phyloP scores from a whole-genome alignment of 2,113 vertebrate genomes.

The Chaenogobius annularis region DNA sequence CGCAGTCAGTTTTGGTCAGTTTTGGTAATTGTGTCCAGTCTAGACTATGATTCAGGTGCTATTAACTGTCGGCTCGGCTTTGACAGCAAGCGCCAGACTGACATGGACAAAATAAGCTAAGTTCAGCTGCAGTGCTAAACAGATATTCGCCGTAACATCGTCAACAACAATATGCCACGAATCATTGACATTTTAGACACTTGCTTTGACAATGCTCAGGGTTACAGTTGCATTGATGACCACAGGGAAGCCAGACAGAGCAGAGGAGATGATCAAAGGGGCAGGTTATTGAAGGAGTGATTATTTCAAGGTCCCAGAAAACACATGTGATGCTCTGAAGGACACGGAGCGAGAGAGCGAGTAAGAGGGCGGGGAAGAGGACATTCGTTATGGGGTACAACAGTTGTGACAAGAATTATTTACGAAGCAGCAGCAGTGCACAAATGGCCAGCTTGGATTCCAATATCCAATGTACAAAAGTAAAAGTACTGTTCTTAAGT shows the following conservation, averaged over 20 bases:
- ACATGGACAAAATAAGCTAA: constrained; percentile 35
- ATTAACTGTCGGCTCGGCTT: constrained; percentile 52
- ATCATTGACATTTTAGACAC: constrained; percentile 38
- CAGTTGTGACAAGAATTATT: constrained; percentile 38
- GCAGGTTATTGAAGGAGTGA: constrained; percentile 33
- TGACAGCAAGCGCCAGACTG: constrained; percentile 48
- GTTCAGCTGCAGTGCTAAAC: constrained; percentile 47
- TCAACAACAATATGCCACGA: constrained; percentile 39
- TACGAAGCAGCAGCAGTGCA: too few relatives aligned
- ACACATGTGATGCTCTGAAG: background rate
- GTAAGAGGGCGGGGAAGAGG: constrained; percentile 11
- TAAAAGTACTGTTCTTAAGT: too few relatives aligned
- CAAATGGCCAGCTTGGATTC: too few relatives aligned
- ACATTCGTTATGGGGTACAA: constrained; percentile 31
- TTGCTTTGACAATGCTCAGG: constrained; percentile 51
- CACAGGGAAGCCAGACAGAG: constrained; percentile 41
- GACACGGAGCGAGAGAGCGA: background rate
- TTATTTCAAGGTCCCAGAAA: constrained; percentile 41
- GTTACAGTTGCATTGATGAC: constrained; percentile 32
- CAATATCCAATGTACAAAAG: too few relatives aligned
- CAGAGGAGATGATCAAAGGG: constrained; percentile 44
- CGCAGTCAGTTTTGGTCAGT: too few relatives aligned
- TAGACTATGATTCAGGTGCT: constrained; percentile 20
- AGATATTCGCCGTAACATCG: constrained; percentile 53
- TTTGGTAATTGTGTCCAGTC: constrained; percentile 18